phyloP scores from a whole-genome alignment of 2,113 vertebrate genomes.

The Eptesicus fuscus region DNA sequence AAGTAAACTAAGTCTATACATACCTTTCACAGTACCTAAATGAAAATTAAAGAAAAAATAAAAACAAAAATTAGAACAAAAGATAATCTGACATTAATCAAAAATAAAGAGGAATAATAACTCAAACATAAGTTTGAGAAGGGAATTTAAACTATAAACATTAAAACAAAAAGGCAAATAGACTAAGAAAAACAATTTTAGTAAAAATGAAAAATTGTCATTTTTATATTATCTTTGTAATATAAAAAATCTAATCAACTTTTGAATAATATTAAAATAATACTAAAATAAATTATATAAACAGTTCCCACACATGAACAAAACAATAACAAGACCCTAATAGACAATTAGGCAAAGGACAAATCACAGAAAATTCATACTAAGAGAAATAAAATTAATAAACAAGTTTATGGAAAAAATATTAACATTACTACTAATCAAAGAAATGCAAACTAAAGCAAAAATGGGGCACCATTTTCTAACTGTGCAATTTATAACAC shows the following conservation, averaged over 20 bases:
- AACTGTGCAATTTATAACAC: neutral
- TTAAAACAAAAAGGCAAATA: constrained; percentile 10
- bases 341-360: constrained; percentile 16
- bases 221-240: constrained; percentile 4
- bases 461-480: neutral
- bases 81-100: neutral
- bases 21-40: neutral
- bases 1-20: neutral
- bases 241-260: neutral
- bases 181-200: neutral
- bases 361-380: constrained; percentile 11
- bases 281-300: constrained; percentile 16
- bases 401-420: constrained; percentile 6
- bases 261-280: constrained; percentile 11
- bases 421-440: neutral
- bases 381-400: constrained; percentile 29
- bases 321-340: constrained; percentile 32
- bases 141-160: neutral
- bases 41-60: constrained; percentile 21
- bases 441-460: constrained; percentile 9
- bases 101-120: neutral
- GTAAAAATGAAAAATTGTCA: neutral
- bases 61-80: neutral
- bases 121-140: neutral
- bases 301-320: neutral